These are phyloP conservation scores for Acestrorhynchus altus DNA, from an alignment of 2,797 vertebrate genomes.

Conservation along the genomic window DNA sequence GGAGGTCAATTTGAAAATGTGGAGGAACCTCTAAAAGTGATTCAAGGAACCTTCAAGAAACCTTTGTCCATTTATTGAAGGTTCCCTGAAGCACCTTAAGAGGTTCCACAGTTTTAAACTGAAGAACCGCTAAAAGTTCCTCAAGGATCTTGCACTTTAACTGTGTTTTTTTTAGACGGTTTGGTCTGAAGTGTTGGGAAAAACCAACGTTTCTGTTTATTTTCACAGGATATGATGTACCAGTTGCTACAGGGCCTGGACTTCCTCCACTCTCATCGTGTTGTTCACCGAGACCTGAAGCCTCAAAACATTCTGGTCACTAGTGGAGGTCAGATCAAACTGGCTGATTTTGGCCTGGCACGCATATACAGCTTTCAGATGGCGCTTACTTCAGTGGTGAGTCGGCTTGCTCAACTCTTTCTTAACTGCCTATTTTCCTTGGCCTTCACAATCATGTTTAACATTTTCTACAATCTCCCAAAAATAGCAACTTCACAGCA, in stretches of 20 bases:
- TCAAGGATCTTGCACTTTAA: no score
- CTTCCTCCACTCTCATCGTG: conserved; percentile 97
- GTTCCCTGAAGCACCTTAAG: no score
- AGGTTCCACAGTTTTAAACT: no score
- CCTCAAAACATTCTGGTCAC: conserved; percentile 98
- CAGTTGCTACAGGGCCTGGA: conserved; percentile 96
- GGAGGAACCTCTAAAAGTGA: no score
- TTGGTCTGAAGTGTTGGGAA: conserved; percentile 7
- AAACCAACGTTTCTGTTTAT: conserved; percentile 45
- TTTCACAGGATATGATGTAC: conserved; percentile 95
- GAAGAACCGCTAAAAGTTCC: no score
- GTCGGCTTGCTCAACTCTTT: conserved; percentile 62
- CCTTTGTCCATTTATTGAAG: no score
- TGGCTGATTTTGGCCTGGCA: conserved; percentile 97
- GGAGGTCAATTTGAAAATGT: no score
- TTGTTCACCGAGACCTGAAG: conserved; percentile 97
- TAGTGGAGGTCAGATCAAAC: conserved; percentile 94
- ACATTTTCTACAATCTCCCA: not conserved
- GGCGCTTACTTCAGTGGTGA: conserved; percentile 99
- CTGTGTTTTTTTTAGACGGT: not conserved
- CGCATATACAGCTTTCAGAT: conserved; percentile 99
- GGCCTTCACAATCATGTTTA: not conserved
- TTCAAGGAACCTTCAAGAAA: no score
- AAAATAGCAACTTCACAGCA: not conserved
- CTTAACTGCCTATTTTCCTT: conserved; percentile 3